Conservation (phyloP, 2,888 invertebrate species). For the Hartigia nigra region DNA sequence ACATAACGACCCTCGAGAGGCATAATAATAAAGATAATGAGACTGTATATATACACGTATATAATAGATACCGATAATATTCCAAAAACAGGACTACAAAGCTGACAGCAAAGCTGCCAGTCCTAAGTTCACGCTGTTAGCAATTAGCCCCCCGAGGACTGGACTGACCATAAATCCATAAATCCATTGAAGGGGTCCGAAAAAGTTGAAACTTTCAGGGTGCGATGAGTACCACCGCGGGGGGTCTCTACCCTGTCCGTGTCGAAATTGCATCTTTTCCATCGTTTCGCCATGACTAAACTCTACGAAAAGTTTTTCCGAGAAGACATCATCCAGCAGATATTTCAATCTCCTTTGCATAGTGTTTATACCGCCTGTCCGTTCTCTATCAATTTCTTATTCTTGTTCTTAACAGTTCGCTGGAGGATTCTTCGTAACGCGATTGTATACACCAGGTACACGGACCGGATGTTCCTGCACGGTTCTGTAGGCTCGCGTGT, state of each 20-base stretch:
- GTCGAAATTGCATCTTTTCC: conserved; percentile 31
- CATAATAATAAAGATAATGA: conserved; percentile 1
- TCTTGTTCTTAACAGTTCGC: background rate
- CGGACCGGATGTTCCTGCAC: background rate
- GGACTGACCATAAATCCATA: conserved; percentile 49
- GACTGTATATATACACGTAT: background rate
- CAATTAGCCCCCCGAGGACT: conserved; percentile 51
- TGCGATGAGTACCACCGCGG: conserved; percentile 51
- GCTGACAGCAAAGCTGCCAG: background rate
- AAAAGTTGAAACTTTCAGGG: conserved; percentile 30
- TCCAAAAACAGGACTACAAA: background rate
- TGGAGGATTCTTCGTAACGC: background rate
- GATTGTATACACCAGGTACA: background rate
- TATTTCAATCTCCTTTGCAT: background rate
- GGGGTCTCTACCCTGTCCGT: conserved; percentile 33
- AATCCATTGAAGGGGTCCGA: conserved; percentile 43
- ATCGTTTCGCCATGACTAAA: background rate
- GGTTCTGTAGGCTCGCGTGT: conserved; percentile 20
- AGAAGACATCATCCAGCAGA: background rate
- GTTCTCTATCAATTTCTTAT: background rate
- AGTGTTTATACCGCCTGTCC: background rate
- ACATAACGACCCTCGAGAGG: background rate
- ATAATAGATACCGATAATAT: background rate
- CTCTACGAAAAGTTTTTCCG: background rate
- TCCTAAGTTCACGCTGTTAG: conserved; percentile 45